Percentiles rank a stretch among this genome's conserved stretches.
Conservation (phyloP, 2,888 invertebrate species). For the Pecten maximus region DNA sequence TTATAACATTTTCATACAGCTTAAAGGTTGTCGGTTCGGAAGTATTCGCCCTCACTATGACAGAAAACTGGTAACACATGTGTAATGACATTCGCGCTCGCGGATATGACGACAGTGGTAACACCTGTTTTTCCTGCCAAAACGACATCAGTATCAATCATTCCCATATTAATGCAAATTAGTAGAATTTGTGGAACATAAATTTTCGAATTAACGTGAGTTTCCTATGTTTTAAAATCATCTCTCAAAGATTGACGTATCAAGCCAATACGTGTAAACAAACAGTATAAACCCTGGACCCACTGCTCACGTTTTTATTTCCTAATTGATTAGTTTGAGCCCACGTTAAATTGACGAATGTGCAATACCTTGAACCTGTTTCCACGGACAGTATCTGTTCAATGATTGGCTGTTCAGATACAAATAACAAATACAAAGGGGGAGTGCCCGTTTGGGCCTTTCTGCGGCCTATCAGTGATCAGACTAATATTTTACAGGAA, state of each 20-base stretch:
- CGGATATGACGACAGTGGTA: neutral
- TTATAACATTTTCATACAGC: neutral
- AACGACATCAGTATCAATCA: neutral
- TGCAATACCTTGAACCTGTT: no score
- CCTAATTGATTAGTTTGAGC: no score
- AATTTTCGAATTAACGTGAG: neutral
- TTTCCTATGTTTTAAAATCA: neutral
- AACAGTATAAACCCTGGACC: no score
- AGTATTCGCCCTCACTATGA: neutral
- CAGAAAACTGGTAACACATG: neutral
- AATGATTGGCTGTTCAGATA: no score
- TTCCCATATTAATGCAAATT: neutral
- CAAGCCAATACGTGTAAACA: no score
- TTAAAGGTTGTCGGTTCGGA: neutral
- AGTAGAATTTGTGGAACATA: neutral
- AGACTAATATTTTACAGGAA: no score
- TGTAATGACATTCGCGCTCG: neutral
- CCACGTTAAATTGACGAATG: no score
- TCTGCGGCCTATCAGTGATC: no score
- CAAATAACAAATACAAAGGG: no score
- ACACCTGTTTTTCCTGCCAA: neutral
- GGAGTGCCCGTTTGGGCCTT: no score
- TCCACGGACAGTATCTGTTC: no score
- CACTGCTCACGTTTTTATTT: no score
- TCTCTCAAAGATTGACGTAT: neutral